Base-by-base conservation (phyloP, 2,797 vertebrate species). In the Hydrolagus colliei region DNA sequence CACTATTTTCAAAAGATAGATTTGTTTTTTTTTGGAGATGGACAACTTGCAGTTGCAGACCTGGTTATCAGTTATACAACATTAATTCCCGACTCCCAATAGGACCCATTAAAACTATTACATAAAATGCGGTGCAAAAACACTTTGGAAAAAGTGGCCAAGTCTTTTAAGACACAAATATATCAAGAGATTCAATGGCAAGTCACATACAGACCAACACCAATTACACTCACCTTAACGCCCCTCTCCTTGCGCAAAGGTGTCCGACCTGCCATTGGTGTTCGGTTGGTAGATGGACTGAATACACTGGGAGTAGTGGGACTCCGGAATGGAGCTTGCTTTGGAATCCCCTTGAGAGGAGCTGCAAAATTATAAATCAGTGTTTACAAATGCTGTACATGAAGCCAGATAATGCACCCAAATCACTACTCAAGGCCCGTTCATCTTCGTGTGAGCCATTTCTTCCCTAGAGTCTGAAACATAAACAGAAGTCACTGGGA, bases 321-420 rank as follows among this genome's bases (percentile, higher is more conserved):
- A 89, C 95, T 98, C 87, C 97, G 94, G 92, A 99, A 99, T 0
- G 98, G 97, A 10, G 96, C 96, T 90, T 95, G 94, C 91, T 99
- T 99, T 74, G 98, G 98, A 89, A 99, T 99, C 87, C 98, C 98
- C 91, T 97, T 98, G 68, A 99, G 96, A 4, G 97, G 98, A 75
- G 98, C 97, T 99, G 90, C 85, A 65, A 88, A 77, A 88, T 20
- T 52, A 52, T 10, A 86, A 73, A 86, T 35, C 35, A 68, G 59
- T 20, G 8, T 35, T 86, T 20, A 75, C 59, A 86, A 63, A 62
- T n/a, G n/a, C 9, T 74, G 13, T 62, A 71, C 22, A 86, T 27
- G 59, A 62, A 67, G 32, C 32, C 79, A 84, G 6, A 71, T 18
- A 35, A 68, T 84, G 14, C 35, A 32, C 5, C 41, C 6, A 52